These are phyloP conservation scores for Aleiodes leptofemur DNA, from an alignment of 2,888 invertebrate species.

Conservation along the genomic window DNA sequence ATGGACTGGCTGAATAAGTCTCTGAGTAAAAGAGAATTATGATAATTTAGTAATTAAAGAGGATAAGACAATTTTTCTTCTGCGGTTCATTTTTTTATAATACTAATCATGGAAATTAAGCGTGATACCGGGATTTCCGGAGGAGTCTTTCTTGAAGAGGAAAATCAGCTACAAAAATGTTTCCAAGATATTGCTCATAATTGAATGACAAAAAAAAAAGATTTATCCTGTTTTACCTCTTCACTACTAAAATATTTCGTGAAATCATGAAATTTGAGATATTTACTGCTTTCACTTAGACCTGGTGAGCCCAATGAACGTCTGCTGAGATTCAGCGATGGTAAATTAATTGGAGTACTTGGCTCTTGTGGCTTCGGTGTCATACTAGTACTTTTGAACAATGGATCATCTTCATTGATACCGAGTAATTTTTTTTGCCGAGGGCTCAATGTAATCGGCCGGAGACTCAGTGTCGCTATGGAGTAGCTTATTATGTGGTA, in stretches of 20 bases:
- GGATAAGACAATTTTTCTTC: no score
- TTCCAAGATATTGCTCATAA: no score
- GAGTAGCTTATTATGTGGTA: constrained; percentile 77
- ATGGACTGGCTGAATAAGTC: constrained; percentile 64
- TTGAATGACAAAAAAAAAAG: no score
- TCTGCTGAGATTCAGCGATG: constrained; percentile 66
- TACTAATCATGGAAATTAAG: no score
- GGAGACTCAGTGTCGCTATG: constrained; percentile 72
- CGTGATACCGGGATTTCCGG: no score
- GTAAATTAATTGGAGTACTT: constrained; percentile 62
- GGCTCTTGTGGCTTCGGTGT: constrained; percentile 53
- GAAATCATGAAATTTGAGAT: constrained; percentile 26
- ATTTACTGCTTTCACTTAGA: constrained; percentile 66
- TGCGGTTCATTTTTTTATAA: no score
- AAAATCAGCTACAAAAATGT: no score
- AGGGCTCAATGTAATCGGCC: constrained; percentile 76
- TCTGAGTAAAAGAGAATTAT: constrained; percentile 54
- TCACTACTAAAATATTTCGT: background rate
- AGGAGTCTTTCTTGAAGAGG: no score
- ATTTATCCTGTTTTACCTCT: no score
- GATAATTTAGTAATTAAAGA: background rate
- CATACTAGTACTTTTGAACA: constrained; percentile 62
- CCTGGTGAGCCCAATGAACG: constrained; percentile 64
- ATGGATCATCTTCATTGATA: constrained; percentile 74
- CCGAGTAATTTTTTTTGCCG: constrained; percentile 78